A percentile compares a stretch with the other conserved stretches of the same genome.
phyloP scores from a whole-genome alignment of 2,797 vertebrate species.

The Myotis vivesi region DNA sequence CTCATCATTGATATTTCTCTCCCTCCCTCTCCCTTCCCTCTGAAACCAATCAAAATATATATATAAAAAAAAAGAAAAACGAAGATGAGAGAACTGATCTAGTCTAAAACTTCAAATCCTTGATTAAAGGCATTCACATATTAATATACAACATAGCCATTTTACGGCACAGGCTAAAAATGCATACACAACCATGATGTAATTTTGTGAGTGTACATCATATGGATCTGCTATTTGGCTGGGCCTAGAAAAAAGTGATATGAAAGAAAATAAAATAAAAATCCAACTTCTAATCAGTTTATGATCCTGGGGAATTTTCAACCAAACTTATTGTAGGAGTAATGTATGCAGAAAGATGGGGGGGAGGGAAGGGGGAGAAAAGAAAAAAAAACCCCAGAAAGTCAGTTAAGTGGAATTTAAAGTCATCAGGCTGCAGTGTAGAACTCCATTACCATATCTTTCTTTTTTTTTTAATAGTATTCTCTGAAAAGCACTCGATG shows the following conservation, averaged over 20 bases:
- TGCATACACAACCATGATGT: neutral
- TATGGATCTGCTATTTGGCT: neutral
- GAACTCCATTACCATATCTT: constrained; percentile 86
- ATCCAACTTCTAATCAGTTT: constrained; percentile 77
- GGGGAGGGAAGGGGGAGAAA: neutral
- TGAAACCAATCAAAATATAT: no score
- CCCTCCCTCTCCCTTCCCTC: no score
- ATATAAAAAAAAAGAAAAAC: no score
- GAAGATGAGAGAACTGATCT: neutral
- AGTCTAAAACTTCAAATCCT: neutral
- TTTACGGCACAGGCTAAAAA: neutral
- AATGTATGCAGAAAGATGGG: constrained; percentile 77
- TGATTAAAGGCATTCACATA: neutral
- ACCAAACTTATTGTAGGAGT: constrained; percentile 77
- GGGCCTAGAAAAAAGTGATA: neutral
- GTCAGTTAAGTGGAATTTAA: constrained; percentile 84
- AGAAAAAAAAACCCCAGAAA: constrained; percentile 43
- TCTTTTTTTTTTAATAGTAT: constrained; percentile 89
- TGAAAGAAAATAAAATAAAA: constrained; percentile 76
- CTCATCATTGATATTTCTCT: no score
- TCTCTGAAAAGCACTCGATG: constrained; percentile 88
- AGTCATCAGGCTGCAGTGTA: constrained; percentile 82
- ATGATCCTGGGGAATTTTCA: constrained; percentile 73
- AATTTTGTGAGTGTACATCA: neutral
- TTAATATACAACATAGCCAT: neutral